Base-by-base conservation (phyloP, 2,113 vertebrate species). In the Clarias gariepinus region DNA sequence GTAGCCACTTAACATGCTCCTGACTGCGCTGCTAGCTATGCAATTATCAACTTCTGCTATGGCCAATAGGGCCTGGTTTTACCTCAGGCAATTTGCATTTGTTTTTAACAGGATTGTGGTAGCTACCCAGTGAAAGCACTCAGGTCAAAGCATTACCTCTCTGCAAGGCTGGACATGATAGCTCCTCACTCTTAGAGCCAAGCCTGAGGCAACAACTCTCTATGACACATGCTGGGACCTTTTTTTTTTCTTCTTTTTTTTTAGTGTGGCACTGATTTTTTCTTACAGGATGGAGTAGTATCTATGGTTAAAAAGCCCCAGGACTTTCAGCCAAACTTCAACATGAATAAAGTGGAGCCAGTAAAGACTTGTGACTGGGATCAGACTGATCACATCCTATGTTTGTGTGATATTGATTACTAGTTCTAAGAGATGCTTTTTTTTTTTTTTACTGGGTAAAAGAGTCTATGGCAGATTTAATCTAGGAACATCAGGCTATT, bases 191-290 rank as follows among this genome's bases (percentile, higher is more conserved):
- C 53, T 79, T 79, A 58, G 52, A 78, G 18, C 53, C 55, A 18
- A 30, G 52, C 76, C 77, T 79, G 53, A 79, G 77, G 77, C 53
- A 79, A 58, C 52, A 79, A 18, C 18, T 79, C 77, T 79, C 53
- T 58, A 16, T 79, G 77, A 79, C 18, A 21, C 53, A 33, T 58
- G 16, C 77, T 57, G n/a, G n/a, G 25, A 79, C n/a, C 53, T 47
- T 23, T 58, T 30, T 55, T n/a, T 15, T 77, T 16, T 6, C 1
- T 25, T 4, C 11, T 53, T 53, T n/a, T n/a, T 28, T 28, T 9
- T 3, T 6, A 55, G 28, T 28, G 16, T 78, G 52, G 2, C 76
- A 19, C 53, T 58, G 53, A 33, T 58, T 30, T 21, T 33, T 28
- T 79, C 77, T 79, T 47, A 79, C 15, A 79, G 3, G 77, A 58